Conservation (phyloP, 2,113 vertebrate species). For the Heptranchias perlo region DNA sequence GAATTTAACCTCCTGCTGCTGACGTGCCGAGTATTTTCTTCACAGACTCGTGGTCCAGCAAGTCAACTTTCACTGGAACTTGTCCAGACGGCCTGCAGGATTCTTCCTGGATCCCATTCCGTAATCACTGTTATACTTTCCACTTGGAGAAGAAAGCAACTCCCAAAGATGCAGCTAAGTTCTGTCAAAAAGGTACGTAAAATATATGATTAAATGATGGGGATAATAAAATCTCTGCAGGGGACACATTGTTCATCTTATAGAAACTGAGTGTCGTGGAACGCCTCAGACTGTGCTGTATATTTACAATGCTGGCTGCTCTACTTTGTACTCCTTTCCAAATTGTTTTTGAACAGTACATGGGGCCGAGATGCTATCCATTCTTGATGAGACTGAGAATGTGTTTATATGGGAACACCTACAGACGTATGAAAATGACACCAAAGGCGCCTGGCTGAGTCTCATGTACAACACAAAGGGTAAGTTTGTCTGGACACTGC, state of each 20-base stretch:
- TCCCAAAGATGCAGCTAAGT: conserved; percentile 74
- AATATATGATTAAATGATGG: too few relatives aligned
- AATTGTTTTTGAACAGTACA: conserved; percentile 52
- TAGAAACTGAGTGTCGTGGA: background rate
- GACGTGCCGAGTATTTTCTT: background rate
- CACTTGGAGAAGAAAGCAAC: conserved; percentile 75
- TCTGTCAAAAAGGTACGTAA: conserved; percentile 75
- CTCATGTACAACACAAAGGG: conserved; percentile 85
- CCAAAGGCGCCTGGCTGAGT: conserved; percentile 87
- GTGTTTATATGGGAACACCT: conserved; percentile 92
- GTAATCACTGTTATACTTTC: conserved; percentile 89
- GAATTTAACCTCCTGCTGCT: background rate
- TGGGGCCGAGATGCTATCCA: conserved; percentile 78
- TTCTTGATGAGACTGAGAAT: conserved; percentile 86
- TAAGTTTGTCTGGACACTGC: conserved; percentile 46
- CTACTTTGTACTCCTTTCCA: background rate
- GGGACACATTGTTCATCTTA: background rate
- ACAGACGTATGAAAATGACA: conserved; percentile 71
- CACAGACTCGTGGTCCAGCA: conserved; percentile 55
- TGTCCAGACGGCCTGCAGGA: conserved; percentile 74
- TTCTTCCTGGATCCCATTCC: conserved; percentile 85
- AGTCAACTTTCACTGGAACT: conserved; percentile 68
- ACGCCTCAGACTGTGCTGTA: background rate
- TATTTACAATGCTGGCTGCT: background rate
- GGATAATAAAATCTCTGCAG: background rate